These are phyloP conservation scores for Polyommatus iphigenia DNA, from an alignment of 2,888 invertebrate species.

Conservation along the genomic window DNA sequence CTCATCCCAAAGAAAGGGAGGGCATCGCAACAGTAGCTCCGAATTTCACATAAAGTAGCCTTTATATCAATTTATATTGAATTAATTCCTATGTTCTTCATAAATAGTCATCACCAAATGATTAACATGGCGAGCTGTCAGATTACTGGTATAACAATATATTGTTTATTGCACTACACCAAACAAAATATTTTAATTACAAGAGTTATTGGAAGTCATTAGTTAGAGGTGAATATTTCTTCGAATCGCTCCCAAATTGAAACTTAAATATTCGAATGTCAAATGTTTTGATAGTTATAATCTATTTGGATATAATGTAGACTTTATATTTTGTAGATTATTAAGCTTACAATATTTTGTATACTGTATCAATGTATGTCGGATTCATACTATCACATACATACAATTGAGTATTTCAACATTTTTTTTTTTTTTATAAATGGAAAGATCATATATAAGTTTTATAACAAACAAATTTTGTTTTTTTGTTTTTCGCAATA, in stretches of 20 bases:
- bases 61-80: not conserved
- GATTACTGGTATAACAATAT: not conserved
- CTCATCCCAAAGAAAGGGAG: constrained; percentile 66
- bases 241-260: not conserved
- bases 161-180: constrained; percentile 9
- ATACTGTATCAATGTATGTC: no score
- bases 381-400: no score
- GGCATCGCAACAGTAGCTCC: constrained; percentile 66
- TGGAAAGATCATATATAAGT: no score
- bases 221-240: constrained; percentile 4
- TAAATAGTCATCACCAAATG: constrained; percentile 13
- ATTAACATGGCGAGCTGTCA: not conserved
- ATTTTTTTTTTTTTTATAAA: no score
- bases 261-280: constrained; percentile 3
- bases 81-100: not conserved
- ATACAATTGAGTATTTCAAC: no score
- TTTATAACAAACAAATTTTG: no score
- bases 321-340: no score
- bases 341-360: not conserved
- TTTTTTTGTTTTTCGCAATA: no score
- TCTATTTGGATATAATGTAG: not conserved
- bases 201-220: constrained; percentile 23
- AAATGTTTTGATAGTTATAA: constrained; percentile 6
- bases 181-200: constrained; percentile 26
- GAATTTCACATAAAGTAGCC: constrained; percentile 9